phyloP scores from a whole-genome alignment of 2,797 vertebrate genomes.

The Propithecus perrieri region DNA sequence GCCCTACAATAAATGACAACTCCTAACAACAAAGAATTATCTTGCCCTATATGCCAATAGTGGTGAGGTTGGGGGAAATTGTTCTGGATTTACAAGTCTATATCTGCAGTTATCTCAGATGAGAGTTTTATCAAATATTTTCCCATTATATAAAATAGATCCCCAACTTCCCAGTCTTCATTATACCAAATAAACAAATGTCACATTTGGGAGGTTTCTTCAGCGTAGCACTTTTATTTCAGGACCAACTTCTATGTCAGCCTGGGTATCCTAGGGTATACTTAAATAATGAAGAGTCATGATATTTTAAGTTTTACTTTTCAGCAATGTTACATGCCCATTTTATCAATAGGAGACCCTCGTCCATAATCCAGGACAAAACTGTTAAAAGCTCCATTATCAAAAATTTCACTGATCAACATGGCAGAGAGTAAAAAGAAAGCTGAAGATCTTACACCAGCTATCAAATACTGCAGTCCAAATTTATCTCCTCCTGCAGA shows the following conservation, averaged over 20 bases:
- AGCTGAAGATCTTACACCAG: neutral
- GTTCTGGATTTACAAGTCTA: neutral
- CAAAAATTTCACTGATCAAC: neutral
- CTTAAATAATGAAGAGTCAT: neutral
- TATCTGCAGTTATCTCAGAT: neutral
- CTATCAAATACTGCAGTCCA: neutral
- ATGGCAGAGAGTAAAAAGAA: neutral
- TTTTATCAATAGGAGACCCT: neutral
- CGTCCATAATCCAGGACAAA: neutral
- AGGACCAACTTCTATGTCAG: neutral
- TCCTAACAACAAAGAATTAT: neutral
- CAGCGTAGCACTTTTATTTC: neutral
- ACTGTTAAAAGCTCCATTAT: neutral
- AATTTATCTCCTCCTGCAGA: neutral
- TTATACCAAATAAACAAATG: neutral
- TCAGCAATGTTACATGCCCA: neutral
- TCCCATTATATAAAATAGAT: neutral
- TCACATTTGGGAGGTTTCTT: neutral
- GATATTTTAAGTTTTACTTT: neutral
- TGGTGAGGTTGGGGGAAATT: neutral
- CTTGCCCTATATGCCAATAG: neutral
- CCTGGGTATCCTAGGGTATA: neutral
- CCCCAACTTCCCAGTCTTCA: neutral
- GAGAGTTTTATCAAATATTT: neutral
- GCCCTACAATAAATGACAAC: neutral